Evolutionary conservation across 2,113 vertebrate genomes (phyloP), one percentile per base, ranked within the genome.

Genomic region (Brachirus orientalis): DNA sequence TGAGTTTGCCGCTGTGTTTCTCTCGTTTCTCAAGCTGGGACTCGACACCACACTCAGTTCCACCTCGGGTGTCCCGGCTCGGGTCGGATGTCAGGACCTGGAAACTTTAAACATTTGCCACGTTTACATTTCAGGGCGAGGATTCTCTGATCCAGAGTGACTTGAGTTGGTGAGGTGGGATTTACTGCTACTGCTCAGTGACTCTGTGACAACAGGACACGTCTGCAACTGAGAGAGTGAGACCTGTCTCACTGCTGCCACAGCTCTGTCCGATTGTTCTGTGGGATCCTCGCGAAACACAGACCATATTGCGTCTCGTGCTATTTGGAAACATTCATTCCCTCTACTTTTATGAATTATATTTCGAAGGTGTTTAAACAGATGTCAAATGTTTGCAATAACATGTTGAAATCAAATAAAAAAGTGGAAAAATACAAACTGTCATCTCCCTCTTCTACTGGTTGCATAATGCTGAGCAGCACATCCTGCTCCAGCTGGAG

Each of bases 401-500:
- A 28, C 28, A 28, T 28, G 28, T 28, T 28, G 28, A 28, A 28
- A 28, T 28, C 28, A 28, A 28, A 28, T 18, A 67, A 82, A 80
- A 37, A 7, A 1, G 43, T 52, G 46, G 8, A 43, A 19, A 0
- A 43, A 43, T 43, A 6, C 54, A 61, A 44, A 28, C 50, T 71
- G 60, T 10, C 7, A 13, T 57, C 44, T 77, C 37, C 0, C 8
- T 64, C 38, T 64, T 19, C 3, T 67, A 3, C 35, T 63, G 63
- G 22, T 50, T 62, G 47, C 51, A 57, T 19, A 22, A 17, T 22
- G 16, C 10, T 58, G 45, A 59, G 48, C 43, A 55, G 56, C 56
- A 47, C 57, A 33, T 46, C 46, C 57, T 67, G 56, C 4, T 11
- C 47, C 53, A 48, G 74, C 63, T 76, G 46, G 36, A 72, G 46